phyloP scores from a whole-genome alignment of 2,113 vertebrate genomes.

The Muscicapa adusta region DNA sequence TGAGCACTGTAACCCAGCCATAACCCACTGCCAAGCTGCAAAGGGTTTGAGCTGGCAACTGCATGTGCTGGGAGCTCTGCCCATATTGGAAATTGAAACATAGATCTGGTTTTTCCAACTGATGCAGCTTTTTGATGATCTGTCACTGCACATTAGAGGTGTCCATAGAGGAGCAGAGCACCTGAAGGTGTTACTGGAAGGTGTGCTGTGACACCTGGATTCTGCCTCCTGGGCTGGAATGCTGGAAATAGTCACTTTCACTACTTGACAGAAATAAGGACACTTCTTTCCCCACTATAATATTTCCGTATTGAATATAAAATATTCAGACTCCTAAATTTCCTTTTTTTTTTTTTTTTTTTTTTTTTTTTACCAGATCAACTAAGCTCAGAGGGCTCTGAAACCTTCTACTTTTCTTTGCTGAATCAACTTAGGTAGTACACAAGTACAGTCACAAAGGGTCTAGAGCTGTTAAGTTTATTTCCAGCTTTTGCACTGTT shows the following conservation, averaged over 20 bases:
- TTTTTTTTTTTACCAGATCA: background rate
- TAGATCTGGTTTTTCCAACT: background rate
- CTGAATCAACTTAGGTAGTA: background rate
- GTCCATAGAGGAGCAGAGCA: background rate
- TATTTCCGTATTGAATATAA: background rate
- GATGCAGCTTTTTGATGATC: background rate
- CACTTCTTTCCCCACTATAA: background rate
- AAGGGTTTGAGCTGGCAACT: background rate
- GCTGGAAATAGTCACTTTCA: background rate
- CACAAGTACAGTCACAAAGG: background rate
- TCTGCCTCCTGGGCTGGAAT: background rate
- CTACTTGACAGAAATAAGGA: background rate
- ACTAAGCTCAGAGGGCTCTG: background rate
- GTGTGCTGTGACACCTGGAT: background rate
- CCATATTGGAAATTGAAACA: fast-evolving
- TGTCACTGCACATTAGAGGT: background rate
- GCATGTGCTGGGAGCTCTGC: background rate
- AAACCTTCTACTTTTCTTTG: background rate
- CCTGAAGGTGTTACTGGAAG: background rate
- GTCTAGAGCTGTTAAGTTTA: background rate
- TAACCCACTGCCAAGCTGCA: background rate
- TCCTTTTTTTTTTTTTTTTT: background rate
- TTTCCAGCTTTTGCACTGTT: background rate
- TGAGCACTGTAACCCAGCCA: background rate
- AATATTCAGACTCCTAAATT: background rate